phyloP scores from a whole-genome alignment of 2,797 vertebrate genomes.

The Enteromius afrohamiltoni region DNA sequence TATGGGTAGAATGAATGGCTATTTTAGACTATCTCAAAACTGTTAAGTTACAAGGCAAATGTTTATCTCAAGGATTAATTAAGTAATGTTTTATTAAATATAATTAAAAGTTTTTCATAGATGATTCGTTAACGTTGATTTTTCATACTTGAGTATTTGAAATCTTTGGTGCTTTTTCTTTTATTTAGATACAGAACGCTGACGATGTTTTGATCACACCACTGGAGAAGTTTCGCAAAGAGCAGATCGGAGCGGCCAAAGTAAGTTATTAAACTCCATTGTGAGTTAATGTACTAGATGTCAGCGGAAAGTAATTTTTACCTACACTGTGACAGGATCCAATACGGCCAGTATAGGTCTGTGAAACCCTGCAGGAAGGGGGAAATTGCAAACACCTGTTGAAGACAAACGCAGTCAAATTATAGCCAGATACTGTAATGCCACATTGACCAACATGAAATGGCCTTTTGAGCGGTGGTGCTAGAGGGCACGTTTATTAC shows the following conservation, averaged over 20 bases:
- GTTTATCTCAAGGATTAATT: neutral
- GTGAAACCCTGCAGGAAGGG: conserved; percentile 46
- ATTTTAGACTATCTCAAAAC: neutral
- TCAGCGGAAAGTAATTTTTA: conserved; percentile 51
- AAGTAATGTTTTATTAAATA: conserved; percentile 1
- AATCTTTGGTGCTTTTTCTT: conserved; percentile 27
- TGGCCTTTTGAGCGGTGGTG: neutral
- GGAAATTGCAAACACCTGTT: conserved; percentile 62
- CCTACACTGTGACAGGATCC: conserved; percentile 32
- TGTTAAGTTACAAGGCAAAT: neutral
- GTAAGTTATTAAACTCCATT: conserved; percentile 78
- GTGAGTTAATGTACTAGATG: conserved; percentile 38
- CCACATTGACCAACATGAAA: conserved; percentile 49
- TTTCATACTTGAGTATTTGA: conserved; percentile 27
- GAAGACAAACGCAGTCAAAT: conserved; percentile 48
- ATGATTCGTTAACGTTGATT: neutral
- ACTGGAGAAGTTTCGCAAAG: conserved; percentile 96
- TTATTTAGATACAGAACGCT: conserved; percentile 92
- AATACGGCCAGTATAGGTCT: conserved; percentile 45
- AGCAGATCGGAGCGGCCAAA: conserved; percentile 97
- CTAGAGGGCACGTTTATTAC: conserved; percentile 19
- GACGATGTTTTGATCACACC: conserved; percentile 96
- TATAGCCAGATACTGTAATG: conserved; percentile 59
- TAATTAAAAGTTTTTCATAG: neutral
- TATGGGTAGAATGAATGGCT: neutral